Conservation (phyloP, 2,797 vertebrate genomes). For the Loris lydekkerianus region DNA sequence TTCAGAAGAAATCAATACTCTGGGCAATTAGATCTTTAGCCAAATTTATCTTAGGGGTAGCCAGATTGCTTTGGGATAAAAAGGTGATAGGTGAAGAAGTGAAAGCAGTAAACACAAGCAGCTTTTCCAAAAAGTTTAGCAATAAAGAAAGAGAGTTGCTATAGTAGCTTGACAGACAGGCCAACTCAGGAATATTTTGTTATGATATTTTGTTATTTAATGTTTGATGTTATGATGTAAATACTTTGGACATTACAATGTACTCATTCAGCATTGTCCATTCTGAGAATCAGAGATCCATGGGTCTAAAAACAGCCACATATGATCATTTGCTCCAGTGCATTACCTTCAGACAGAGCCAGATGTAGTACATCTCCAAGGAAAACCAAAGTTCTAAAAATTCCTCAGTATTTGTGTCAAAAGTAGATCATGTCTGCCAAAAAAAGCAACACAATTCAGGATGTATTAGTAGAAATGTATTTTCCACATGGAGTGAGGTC, state of each 20-base stretch:
- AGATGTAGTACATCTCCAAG: neutral
- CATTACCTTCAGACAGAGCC: neutral
- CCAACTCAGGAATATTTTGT: neutral
- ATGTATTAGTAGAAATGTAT: slow-evolving; percentile 23
- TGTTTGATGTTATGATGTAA: neutral
- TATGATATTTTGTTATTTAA: neutral
- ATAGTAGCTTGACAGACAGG: neutral
- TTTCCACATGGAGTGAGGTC: neutral
- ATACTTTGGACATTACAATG: slow-evolving; percentile 49
- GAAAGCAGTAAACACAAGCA: slow-evolving; percentile 17
- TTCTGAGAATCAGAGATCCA: slow-evolving; percentile 3
- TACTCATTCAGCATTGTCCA: neutral
- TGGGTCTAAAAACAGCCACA: neutral
- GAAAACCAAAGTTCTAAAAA: slow-evolving; percentile 1
- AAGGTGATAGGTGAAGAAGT: neutral
- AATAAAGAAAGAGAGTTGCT: neutral
- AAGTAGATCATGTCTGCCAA: neutral
- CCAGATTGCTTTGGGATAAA: slow-evolving; percentile 28
- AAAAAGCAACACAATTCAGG: neutral
- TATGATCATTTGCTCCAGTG: neutral
- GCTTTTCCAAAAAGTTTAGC: slow-evolving; percentile 23
- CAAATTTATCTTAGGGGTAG: neutral
- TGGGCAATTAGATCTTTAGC: slow-evolving; percentile 40
- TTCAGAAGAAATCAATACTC: neutral
- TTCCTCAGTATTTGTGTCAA: slow-evolving; percentile 38